Conservation (phyloP, 2,113 vertebrate genomes). For the Myotis brandtii region DNA sequence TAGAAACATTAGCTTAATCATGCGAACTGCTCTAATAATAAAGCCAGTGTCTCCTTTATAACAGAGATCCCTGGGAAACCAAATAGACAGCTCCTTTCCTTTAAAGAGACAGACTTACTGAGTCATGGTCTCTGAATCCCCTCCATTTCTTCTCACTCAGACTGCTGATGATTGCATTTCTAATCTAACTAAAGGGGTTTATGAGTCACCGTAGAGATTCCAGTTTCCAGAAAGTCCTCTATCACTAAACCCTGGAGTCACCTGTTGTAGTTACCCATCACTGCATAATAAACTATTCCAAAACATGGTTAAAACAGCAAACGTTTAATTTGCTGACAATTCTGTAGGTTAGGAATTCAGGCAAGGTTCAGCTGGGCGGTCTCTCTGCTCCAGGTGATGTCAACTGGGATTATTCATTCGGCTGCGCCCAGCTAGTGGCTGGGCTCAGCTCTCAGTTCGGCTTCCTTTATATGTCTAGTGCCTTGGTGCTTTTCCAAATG, state of each 20-base stretch:
- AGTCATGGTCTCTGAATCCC: slow-evolving; percentile 65
- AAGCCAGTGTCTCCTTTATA: slow-evolving; percentile 62
- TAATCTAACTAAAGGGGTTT: slow-evolving; percentile 47
- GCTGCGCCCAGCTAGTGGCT: neutral
- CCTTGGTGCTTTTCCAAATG: neutral
- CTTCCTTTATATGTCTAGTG: neutral
- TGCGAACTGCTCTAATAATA: slow-evolving; percentile 70
- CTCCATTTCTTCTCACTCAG: slow-evolving; percentile 41
- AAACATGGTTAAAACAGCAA: neutral
- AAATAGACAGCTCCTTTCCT: slow-evolving; percentile 75
- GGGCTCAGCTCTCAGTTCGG: neutral
- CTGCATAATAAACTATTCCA: neutral
- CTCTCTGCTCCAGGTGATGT: neutral
- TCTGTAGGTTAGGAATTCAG: neutral
- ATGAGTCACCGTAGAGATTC: slow-evolving; percentile 67
- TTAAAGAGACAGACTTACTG: slow-evolving; percentile 76
- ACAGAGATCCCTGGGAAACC: slow-evolving; percentile 74
- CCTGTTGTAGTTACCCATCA: neutral
- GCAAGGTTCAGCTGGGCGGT: neutral
- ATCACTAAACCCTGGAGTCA: slow-evolving; percentile 39
- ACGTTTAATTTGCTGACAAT: neutral
- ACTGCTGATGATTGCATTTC: slow-evolving; percentile 63
- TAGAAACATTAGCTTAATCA: slow-evolving; percentile 52
- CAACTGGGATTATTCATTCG: neutral
- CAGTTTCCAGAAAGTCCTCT: slow-evolving; percentile 60